Evolutionary conservation across 1,140 invertebrate genomes (phyloP).

Genomic region (Drosophila mojavensis): DNA sequence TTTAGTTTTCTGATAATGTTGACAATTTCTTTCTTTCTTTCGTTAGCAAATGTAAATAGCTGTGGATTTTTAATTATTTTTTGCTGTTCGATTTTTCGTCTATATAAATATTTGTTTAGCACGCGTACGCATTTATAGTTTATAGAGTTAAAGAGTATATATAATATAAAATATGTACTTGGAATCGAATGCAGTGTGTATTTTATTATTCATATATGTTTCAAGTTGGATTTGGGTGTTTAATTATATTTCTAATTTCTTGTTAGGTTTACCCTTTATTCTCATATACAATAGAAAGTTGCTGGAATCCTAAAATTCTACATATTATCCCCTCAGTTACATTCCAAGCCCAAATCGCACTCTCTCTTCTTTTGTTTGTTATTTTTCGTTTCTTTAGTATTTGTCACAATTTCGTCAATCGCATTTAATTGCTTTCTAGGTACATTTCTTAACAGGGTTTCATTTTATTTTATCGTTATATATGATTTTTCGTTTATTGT

Average conservation of each 20-base stretch:
- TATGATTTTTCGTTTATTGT: slow-evolving; percentile 6
- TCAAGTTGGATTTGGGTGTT: slow-evolving; percentile 23
- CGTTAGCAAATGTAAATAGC: slow-evolving; percentile 42
- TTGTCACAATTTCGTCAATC: slow-evolving; percentile 81
- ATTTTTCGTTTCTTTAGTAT: slow-evolving; percentile 50
- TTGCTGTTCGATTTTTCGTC: neutral
- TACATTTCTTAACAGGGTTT: slow-evolving; percentile 68
- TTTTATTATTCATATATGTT: slow-evolving; percentile 51
- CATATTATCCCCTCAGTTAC: neutral
- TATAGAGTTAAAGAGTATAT: slow-evolving; percentile 67
- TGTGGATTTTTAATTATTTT: neutral
- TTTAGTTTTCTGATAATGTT: slow-evolving; percentile 44
- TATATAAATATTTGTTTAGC: slow-evolving; percentile 60
- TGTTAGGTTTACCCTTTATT: slow-evolving; percentile 2
- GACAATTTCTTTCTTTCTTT: slow-evolving; percentile 13
- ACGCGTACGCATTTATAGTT: slow-evolving; percentile 50
- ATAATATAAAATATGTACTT: slow-evolving; percentile 79
- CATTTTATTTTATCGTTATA: slow-evolving; percentile 11
- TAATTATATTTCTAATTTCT: neutral
- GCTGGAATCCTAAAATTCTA: slow-evolving; percentile 17
- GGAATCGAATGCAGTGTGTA: slow-evolving; percentile 64
- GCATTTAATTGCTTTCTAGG: slow-evolving; percentile 79
- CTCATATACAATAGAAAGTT: slow-evolving; percentile 42
- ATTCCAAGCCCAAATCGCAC: slow-evolving; percentile 21
- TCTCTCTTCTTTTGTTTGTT: neutral